These are phyloP conservation scores for Pogoniulus pusillus DNA, from an alignment of 2,797 vertebrate genomes.

Conservation along the genomic window DNA sequence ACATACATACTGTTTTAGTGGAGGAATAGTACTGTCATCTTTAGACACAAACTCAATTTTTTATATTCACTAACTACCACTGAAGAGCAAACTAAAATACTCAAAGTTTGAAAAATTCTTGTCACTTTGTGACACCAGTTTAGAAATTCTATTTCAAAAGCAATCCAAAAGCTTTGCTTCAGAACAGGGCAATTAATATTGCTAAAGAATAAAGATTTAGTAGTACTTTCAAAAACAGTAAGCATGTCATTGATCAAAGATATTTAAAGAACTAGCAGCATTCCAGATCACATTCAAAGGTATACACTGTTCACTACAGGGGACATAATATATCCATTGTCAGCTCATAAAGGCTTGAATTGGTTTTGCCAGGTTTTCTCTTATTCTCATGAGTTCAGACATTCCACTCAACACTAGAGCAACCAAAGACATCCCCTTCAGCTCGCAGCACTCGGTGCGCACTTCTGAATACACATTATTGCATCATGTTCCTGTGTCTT, in stretches of 20 bases:
- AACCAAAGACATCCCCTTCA: background rate
- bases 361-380: background rate
- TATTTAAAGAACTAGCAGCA: constrained; percentile 1
- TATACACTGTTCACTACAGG: background rate
- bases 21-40: background rate
- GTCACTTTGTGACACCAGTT: background rate
- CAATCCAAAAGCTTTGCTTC: background rate
- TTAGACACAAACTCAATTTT: background rate
- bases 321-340: constrained; percentile 15
- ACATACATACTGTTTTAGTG: background rate
- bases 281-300: background rate
- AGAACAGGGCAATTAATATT: background rate
- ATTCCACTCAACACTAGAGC: background rate
- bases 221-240: background rate
- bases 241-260: background rate
- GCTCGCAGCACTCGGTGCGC: background rate
- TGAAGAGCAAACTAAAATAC: background rate
- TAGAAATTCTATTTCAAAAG: background rate
- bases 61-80: background rate
- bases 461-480: background rate
- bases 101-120: background rate
- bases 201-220: background rate
- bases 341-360: background rate
- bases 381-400: background rate
- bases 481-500: background rate